Conservation (phyloP, 2,113 vertebrate genomes). For the Petrocephalus microphthalmus region DNA sequence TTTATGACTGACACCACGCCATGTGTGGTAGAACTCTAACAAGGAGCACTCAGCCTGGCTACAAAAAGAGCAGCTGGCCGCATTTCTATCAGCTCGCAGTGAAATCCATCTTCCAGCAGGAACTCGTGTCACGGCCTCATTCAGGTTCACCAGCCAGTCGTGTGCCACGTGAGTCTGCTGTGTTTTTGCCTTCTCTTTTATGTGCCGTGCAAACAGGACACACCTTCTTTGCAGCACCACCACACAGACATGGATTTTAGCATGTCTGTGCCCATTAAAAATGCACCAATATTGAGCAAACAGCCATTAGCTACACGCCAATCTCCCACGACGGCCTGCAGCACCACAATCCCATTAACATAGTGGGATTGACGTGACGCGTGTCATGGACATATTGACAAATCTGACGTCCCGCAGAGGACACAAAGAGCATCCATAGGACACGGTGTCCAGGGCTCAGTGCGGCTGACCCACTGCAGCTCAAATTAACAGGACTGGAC, state of each 20-base stretch:
- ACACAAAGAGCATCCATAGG: background rate
- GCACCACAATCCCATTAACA: background rate
- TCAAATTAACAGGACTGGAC: background rate
- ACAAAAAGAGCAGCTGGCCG: background rate
- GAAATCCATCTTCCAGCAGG: too few relatives aligned
- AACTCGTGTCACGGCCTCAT: background rate
- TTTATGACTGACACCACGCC: background rate
- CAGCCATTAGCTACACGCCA: background rate
- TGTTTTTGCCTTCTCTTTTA: background rate
- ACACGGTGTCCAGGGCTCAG: background rate
- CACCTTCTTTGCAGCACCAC: background rate
- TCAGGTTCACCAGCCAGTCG: background rate
- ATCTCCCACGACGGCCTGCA: background rate
- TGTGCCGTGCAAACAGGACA: background rate
- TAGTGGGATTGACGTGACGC: background rate
- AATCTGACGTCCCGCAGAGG: background rate
- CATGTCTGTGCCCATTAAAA: background rate
- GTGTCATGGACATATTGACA: background rate
- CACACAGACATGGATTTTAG: background rate
- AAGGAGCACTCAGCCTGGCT: background rate
- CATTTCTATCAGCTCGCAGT: background rate
- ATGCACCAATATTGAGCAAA: constrained; percentile 11
- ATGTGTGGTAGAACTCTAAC: background rate
- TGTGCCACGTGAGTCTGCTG: background rate
- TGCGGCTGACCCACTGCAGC: background rate